These are phyloP conservation scores for Calonectris borealis DNA, from an alignment of 2,113 vertebrate species.

Conservation along the genomic window DNA sequence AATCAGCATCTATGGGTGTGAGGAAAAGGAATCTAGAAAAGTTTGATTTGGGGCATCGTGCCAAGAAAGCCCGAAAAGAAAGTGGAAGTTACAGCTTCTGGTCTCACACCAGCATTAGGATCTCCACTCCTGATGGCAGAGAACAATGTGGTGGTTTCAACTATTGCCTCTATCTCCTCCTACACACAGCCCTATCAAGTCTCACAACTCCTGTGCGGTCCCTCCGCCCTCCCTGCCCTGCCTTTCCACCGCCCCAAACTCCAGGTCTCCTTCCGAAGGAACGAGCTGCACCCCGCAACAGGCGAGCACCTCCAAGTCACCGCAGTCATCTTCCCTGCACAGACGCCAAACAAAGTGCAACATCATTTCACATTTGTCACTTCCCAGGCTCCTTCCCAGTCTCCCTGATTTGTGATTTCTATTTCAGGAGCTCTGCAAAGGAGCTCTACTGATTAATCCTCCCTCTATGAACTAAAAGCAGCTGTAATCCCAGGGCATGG, in stretches of 20 bases:
- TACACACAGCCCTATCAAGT: background rate
- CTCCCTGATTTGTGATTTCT: conserved; percentile 64
- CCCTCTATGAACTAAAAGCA: conserved; percentile 43
- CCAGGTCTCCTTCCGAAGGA: background rate
- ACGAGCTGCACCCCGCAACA: background rate
- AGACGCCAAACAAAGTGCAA: background rate
- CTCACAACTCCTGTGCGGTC: background rate
- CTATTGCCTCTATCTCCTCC: background rate
- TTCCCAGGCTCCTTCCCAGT: conserved; percentile 36
- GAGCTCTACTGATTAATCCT: conserved; percentile 68
- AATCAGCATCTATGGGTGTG: background rate
- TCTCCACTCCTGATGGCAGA: background rate
- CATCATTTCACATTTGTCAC: conserved; percentile 32
- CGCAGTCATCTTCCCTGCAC: background rate
- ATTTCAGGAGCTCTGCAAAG: conserved; percentile 59
- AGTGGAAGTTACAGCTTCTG: background rate
- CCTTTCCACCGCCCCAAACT: background rate
- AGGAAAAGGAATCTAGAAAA: background rate
- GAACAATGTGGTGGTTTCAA: background rate
- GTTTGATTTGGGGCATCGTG: background rate
- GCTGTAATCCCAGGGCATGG: conserved; percentile 50
- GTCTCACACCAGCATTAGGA: background rate
- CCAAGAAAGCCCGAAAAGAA: background rate
- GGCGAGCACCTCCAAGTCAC: background rate
- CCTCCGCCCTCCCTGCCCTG: background rate